Base-by-base conservation (phyloP, 2,797 vertebrate genomes). In the Pipistrellus kuhlii region DNA sequence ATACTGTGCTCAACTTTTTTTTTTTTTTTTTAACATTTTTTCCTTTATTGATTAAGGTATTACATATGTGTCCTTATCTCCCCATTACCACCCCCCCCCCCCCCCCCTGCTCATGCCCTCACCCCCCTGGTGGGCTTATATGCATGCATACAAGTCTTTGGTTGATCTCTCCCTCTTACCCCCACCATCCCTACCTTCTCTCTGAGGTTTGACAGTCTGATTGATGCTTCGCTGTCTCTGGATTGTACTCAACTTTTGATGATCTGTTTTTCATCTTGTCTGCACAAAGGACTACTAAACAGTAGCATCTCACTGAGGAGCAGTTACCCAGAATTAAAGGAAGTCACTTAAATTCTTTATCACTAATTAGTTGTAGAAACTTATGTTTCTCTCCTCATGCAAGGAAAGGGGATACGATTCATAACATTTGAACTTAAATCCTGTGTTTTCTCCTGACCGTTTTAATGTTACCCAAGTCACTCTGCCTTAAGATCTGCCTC, bases 281-380 rank as follows among this genome's bases (percentile, higher is more conserved):
- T 75, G 75, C 71, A 80, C 76, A 69, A 41, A 64, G 82, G 27
- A 11, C 38, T 59, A 32, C 32, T 89, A 23, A 84, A 32, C 30
- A 17, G 20, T 44, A 76, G 38, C 57, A 38, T 85, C 46, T 46
- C 48, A 32, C 30, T 6, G 6, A 72, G 62, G 66, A 53, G 44
- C n/a, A 75, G 3, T 94, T 93, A 94, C 64, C 69, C 41, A 91
- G 68, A 90, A 76, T 90, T 68, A 75, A 85, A 88, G 64, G 69
- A 88, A 95, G 78, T 88, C 57, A 85, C 73, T 81, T 89, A 73
- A 64, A 78, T 85, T 94, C 75, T 88, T 91, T 77, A 66, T 44
- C 59, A 13, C 23, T 68, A 25, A 41, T 93, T 48, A 48, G 30
- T 88, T 81, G 81, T 68, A 57, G n/a, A 48, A 85, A 57, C 32